Evolutionary conservation across 2,113 vertebrate species (phyloP).

Genomic region (Hiodon tergisus): DNA sequence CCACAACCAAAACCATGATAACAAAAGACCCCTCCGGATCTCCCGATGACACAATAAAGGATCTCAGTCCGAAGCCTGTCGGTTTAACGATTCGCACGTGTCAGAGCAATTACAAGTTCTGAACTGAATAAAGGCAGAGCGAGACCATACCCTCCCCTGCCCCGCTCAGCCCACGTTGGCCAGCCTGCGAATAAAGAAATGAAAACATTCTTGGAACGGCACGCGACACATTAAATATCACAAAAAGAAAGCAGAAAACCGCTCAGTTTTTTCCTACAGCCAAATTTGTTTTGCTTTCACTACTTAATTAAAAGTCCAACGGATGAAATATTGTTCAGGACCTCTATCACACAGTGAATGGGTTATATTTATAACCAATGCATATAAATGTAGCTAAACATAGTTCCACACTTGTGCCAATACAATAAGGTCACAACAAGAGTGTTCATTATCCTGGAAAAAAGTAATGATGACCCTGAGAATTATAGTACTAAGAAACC

Average conservation of each 20-base stretch:
- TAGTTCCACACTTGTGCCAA: too few relatives aligned
- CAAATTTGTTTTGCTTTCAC: neutral
- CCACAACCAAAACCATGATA: conserved; percentile 28
- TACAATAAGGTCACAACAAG: too few relatives aligned
- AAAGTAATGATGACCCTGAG: too few relatives aligned
- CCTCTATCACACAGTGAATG: neutral
- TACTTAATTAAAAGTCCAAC: neutral
- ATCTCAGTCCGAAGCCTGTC: conserved; percentile 29
- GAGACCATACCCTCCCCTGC: neutral
- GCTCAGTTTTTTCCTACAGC: neutral
- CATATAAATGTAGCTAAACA: neutral
- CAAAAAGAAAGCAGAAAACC: conserved; percentile 14
- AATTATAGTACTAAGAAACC: too few relatives aligned
- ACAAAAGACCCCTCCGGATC: conserved; percentile 42
- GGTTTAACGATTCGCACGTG: conserved; percentile 52
- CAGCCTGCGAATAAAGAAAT: conserved; percentile 3
- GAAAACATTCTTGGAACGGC: conserved; percentile 28
- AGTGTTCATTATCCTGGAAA: too few relatives aligned
- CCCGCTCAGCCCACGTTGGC: neutral
- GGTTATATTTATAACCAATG: neutral
- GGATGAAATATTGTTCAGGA: neutral
- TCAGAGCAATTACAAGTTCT: conserved; percentile 44
- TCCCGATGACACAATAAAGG: conserved; percentile 35
- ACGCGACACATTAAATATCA: conserved; percentile 28
- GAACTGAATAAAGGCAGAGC: conserved; percentile 36